phyloP scores from a whole-genome alignment of 2,113 vertebrate species.

The Lutjanus erythropterus region DNA sequence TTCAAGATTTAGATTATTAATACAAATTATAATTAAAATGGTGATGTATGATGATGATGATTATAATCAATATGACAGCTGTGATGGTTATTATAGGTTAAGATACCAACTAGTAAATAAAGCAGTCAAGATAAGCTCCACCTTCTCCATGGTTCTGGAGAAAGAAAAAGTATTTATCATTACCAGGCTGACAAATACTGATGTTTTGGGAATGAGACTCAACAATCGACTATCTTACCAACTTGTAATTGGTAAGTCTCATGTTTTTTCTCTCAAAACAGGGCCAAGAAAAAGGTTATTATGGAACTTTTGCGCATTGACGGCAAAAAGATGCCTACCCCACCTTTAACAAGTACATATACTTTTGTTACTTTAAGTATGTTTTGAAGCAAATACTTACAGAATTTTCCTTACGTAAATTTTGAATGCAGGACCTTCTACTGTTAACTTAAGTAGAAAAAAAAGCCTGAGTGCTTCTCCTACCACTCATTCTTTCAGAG shows the following conservation, averaged over 20 bases:
- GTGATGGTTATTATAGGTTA: not conserved
- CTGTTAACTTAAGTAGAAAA: not conserved
- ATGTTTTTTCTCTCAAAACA: too few species aligned
- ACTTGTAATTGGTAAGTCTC: too few species aligned
- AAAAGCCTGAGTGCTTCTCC: not conserved
- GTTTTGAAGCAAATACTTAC: not conserved
- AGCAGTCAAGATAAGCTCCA: not conserved
- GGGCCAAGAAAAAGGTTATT: too few species aligned
- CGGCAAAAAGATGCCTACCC: too few species aligned
- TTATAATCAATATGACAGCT: not conserved
- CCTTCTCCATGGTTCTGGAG: too few species aligned
- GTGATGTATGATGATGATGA: not conserved
- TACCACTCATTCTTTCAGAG: conserved; percentile 21
- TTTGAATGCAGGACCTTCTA: not conserved
- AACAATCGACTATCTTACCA: too few species aligned
- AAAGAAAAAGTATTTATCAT: too few species aligned
- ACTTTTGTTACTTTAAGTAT: not conserved
- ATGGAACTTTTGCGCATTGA: too few species aligned
- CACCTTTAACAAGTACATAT: too few species aligned
- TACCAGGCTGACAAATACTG: too few species aligned
- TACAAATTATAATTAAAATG: not conserved
- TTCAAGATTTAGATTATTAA: not conserved
- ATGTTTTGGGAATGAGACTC: too few species aligned
- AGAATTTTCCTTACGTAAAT: not conserved
- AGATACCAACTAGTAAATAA: too few species aligned